phyloP scores from a whole-genome alignment of 2,797 vertebrate species.

The Knipowitschia caucasica region DNA sequence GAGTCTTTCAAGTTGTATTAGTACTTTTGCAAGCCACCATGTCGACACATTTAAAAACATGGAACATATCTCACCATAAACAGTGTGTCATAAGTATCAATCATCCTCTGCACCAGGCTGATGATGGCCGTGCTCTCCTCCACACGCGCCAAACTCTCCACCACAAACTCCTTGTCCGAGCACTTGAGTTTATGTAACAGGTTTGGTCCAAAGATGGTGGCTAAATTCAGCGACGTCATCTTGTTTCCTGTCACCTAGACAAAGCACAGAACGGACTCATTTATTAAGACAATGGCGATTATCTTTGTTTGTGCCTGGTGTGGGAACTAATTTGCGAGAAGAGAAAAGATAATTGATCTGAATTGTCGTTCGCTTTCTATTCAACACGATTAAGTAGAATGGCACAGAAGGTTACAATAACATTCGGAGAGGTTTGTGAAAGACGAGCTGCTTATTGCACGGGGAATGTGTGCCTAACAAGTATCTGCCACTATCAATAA shows the following conservation, averaged over 20 bases:
- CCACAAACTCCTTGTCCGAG: slow-evolving; percentile 93
- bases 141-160: slow-evolving; percentile 91
- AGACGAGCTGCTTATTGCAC: slow-evolving; percentile 1
- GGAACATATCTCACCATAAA: slow-evolving; percentile 86
- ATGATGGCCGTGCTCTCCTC: slow-evolving; percentile 94
- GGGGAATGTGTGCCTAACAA: slow-evolving; percentile 36
- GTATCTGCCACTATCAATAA: slow-evolving; percentile 33
- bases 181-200: slow-evolving; percentile 93
- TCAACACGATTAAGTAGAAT: not conserved
- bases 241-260: slow-evolving; percentile 92
- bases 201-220: slow-evolving; percentile 97
- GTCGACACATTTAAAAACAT: not conserved
- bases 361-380: slow-evolving; percentile 6
- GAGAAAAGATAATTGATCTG: slow-evolving; percentile 1
- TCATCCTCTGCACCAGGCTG: slow-evolving; percentile 89
- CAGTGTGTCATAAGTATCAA: slow-evolving; percentile 82
- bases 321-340: slow-evolving; percentile 1
- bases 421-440: slow-evolving; percentile 5
- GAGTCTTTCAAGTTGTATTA: too few relatives aligned
- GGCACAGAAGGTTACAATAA: not conserved
- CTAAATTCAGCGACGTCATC: slow-evolving; percentile 95
- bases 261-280: not conserved
- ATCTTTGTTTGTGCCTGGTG: not conserved
- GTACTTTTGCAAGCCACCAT: too few relatives aligned
- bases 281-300: not conserved